A percentile compares a stretch with the other conserved stretches of the same genome.
Evolutionary conservation across 2,113 vertebrate genomes (phyloP).

Genomic region (Chaenocephalus aceratus): DNA sequence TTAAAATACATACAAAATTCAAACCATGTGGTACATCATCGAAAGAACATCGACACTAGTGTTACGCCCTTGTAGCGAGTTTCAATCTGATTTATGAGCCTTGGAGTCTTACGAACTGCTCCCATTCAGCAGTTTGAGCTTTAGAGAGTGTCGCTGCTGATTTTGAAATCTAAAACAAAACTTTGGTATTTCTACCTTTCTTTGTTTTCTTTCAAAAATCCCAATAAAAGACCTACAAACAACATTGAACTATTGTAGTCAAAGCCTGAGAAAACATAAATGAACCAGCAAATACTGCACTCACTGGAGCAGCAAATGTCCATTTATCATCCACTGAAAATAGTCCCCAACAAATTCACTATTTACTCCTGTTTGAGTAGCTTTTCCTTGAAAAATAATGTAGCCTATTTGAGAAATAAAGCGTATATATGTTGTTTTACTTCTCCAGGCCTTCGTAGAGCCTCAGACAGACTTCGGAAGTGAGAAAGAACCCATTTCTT

Average conservation of each 20-base stretch:
- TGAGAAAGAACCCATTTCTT: background rate
- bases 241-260: background rate
- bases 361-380: background rate
- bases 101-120: background rate
- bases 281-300: background rate
- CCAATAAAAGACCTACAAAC: background rate
- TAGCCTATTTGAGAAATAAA: background rate
- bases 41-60: background rate
- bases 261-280: background rate
- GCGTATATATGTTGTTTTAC: background rate
- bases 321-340: background rate
- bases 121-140: background rate
- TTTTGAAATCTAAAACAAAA: background rate
- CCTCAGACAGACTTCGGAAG: background rate
- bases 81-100: background rate
- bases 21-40: background rate
- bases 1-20: background rate
- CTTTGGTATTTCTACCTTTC: background rate
- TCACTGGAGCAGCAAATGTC: constrained; percentile 11
- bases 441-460: background rate
- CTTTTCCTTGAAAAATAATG: background rate
- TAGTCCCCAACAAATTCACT: background rate
- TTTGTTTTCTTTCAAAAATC: background rate
- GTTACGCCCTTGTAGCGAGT: background rate
- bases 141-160: background rate